phyloP scores from a whole-genome alignment of 2,888 invertebrate species.

The Cheilosia scutellata region DNA sequence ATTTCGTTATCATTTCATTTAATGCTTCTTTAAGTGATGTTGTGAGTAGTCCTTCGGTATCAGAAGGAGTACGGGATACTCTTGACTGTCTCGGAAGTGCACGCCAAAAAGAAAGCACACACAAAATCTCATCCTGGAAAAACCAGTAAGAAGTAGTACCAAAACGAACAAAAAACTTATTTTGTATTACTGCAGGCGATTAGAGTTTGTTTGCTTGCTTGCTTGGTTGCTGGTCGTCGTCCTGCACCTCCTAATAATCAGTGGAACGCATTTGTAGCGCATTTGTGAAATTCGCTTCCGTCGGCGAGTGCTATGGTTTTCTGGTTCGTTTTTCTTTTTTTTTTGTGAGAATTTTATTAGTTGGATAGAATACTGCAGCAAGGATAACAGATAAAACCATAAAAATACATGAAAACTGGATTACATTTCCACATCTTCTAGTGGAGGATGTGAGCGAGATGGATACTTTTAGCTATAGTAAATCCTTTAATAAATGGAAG shows the following conservation, averaged over 20 bases:
- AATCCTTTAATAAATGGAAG: slow-evolving; percentile 66
- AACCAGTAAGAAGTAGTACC: slow-evolving; percentile 3
- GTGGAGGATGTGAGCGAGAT: slow-evolving; percentile 24
- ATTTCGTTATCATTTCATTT: slow-evolving; percentile 75
- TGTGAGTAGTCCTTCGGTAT: slow-evolving; percentile 44
- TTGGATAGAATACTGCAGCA: slow-evolving; percentile 72
- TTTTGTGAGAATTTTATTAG: slow-evolving; percentile 57
- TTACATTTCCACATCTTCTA: slow-evolving; percentile 54
- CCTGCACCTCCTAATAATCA: slow-evolving; percentile 65
- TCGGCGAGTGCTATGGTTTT: slow-evolving; percentile 24
- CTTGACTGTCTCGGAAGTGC: slow-evolving; percentile 14
- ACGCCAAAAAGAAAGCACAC: slow-evolving; percentile 1
- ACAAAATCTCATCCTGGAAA: slow-evolving; percentile 8
- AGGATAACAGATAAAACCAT: slow-evolving; percentile 75
- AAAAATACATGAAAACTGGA: slow-evolving; percentile 74
- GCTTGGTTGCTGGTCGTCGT: slow-evolving; percentile 27
- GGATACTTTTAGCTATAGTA: slow-evolving; percentile 44
- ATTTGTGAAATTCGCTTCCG: slow-evolving; percentile 70
- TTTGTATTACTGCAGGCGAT: slow-evolving; percentile 56
- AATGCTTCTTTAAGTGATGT: slow-evolving; percentile 73
- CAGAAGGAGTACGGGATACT: not conserved
- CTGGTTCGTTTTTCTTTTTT: not conserved
- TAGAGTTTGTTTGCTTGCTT: slow-evolving; percentile 50
- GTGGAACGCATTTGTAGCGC: slow-evolving; percentile 70
- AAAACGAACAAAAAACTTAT: slow-evolving; percentile 18